These are phyloP conservation scores for Neofelis nebulosa DNA, from an alignment of 2,113 vertebrate species.

Conservation along the genomic window DNA sequence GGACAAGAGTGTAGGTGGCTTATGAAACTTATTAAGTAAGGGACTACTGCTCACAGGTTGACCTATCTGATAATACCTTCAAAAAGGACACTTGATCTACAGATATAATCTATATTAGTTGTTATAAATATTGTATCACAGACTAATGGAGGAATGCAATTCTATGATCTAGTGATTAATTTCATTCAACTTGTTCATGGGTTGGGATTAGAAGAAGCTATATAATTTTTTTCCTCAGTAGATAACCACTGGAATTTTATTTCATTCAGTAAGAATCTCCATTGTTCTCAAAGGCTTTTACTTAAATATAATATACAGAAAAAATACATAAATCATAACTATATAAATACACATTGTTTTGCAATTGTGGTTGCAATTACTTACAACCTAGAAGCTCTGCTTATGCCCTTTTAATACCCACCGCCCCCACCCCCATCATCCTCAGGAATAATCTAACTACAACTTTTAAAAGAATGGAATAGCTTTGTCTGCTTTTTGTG, in stretches of 20 bases:
- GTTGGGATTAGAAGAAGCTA: neutral
- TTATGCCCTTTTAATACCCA: neutral
- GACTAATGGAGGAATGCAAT: neutral
- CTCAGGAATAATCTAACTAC: neutral
- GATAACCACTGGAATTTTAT: neutral
- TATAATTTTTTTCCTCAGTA: neutral
- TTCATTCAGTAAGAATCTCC: neutral
- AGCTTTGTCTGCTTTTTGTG: neutral
- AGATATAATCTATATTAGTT: neutral
- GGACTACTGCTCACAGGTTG: neutral
- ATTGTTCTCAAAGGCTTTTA: neutral
- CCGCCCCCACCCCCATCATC: fast-evolving
- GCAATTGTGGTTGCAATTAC: too few relatives aligned
- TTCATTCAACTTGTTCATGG: neutral
- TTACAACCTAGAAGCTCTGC: neutral
- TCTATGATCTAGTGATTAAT: neutral
- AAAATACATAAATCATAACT: neutral
- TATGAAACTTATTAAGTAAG: neutral
- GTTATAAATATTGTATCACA: neutral
- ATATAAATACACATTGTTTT: neutral
- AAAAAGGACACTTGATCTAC: neutral
- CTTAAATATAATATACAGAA: neutral
- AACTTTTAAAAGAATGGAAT: neutral
- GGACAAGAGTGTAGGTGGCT: neutral
- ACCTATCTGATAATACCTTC: neutral